A percentile compares a stretch with the other conserved stretches of the same genome.
Evolutionary conservation across 2,888 invertebrate genomes (phyloP).

Genomic region (Protodeltote pygarga): DNA sequence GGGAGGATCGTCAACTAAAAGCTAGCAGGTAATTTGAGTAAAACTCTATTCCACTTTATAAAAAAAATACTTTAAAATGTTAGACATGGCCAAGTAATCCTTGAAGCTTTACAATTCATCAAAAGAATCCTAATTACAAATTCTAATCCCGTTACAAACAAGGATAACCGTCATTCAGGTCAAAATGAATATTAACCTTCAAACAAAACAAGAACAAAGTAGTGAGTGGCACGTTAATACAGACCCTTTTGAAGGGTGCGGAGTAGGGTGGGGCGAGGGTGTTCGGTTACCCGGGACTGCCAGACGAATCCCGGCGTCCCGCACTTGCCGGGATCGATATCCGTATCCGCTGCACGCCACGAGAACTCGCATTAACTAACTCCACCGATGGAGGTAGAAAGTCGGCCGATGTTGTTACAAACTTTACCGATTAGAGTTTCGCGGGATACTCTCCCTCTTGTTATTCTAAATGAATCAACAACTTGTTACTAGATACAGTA

Average conservation of each 20-base stretch:
- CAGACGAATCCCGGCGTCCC: conserved; percentile 83
- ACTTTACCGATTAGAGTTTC: conserved; percentile 82
- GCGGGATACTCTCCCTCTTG: conserved; percentile 68
- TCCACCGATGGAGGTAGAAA: conserved; percentile 76
- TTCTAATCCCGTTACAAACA: conserved; percentile 33
- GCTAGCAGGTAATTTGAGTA: no score
- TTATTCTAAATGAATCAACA: conserved; percentile 74
- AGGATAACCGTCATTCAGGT: conserved; percentile 63
- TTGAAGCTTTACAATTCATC: not conserved
- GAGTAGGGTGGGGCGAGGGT: conserved; percentile 57
- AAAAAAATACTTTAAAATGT: no score
- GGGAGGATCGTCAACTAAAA: no score
- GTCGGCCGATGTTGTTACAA: conserved; percentile 82
- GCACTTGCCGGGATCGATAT: conserved; percentile 83
- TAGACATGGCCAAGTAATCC: no score
- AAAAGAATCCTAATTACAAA: conserved; percentile 31
- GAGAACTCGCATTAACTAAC: conserved; percentile 83
- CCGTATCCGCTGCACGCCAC: conserved; percentile 80
- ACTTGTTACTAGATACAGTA: conserved; percentile 54
- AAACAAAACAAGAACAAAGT: conserved; percentile 85
- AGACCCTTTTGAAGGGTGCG: conserved; percentile 68
- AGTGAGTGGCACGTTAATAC: conserved; percentile 76
- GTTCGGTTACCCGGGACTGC: conserved; percentile 71
- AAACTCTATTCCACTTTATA: no score
- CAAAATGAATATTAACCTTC: conserved; percentile 84